Conservation (phyloP, 2,797 vertebrate genomes). For the Protosalanx chinensis region DNA sequence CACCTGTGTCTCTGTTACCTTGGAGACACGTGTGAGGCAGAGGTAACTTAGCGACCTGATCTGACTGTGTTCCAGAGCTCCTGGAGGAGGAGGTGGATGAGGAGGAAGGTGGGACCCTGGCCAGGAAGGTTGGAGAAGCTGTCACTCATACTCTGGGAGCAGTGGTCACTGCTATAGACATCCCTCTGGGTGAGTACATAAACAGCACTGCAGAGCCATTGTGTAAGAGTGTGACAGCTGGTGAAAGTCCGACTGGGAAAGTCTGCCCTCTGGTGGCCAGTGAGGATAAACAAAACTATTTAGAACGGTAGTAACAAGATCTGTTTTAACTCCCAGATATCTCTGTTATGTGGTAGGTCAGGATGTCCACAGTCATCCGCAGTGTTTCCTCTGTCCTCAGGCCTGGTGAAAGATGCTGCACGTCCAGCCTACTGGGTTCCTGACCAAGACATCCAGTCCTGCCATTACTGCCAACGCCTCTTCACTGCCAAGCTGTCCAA, state of each 20-base stretch:
- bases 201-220: slow-evolving; percentile 34
- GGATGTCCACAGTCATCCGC: too few relatives aligned
- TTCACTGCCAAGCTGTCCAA: slow-evolving; percentile 96
- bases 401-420: slow-evolving; percentile 94
- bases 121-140: slow-evolving; percentile 95
- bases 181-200: slow-evolving; percentile 87
- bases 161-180: slow-evolving; percentile 96
- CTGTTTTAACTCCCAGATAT: neutral
- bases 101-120: slow-evolving; percentile 90
- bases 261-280: slow-evolving; percentile 57
- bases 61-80: slow-evolving; percentile 53
- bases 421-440: slow-evolving; percentile 98
- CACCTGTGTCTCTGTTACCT: neutral
- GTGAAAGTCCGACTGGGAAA: slow-evolving; percentile 21
- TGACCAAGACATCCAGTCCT: slow-evolving; percentile 94
- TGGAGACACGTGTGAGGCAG: neutral
- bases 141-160: slow-evolving; percentile 96
- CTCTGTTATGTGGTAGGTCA: neutral
- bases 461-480: slow-evolving; percentile 89
- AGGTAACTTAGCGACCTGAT: slow-evolving; percentile 5
- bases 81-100: slow-evolving; percentile 75
- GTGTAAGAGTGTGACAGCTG: slow-evolving; percentile 27
- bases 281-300: neutral
- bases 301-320: neutral
- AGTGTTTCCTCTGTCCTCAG: slow-evolving; percentile 56